A percentile compares a stretch with the other conserved stretches of the same genome.
phyloP scores from a whole-genome alignment of 2,888 invertebrate species.

The Spodoptera littoralis region DNA sequence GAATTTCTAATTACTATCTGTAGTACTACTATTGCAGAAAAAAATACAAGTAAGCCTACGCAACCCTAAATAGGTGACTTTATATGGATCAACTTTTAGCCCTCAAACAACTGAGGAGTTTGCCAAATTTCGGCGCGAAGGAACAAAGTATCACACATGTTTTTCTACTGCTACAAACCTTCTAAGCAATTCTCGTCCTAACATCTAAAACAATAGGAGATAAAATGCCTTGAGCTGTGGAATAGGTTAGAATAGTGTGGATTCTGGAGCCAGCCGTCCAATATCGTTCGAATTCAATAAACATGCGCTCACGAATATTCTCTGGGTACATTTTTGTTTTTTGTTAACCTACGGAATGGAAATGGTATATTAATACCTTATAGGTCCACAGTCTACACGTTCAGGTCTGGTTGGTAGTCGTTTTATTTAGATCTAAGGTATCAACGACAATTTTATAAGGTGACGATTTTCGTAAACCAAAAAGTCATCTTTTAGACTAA shows the following conservation, averaged over 20 bases:
- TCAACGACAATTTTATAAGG: conserved; percentile 5
- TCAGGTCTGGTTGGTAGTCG: conserved; percentile 1
- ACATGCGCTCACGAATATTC: conserved; percentile 55
- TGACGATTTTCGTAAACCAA: conserved; percentile 4
- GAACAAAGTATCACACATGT: conserved; percentile 45
- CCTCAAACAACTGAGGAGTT: conserved; percentile 55
- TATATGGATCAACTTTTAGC: conserved; percentile 56
- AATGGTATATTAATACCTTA: conserved; percentile 54
- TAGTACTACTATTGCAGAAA: too few relatives aligned
- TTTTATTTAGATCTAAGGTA: conserved; percentile 9
- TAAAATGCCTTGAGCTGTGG: conserved; percentile 4
- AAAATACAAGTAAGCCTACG: too few relatives aligned
- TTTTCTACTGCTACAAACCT: conserved; percentile 11
- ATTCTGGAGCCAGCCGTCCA: conserved; percentile 39
- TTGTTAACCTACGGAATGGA: conserved; percentile 33
- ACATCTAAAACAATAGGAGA: fast-evolving
- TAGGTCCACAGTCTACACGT: conserved; percentile 4
- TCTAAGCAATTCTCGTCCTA: conserved; percentile 19
- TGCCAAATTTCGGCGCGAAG: conserved; percentile 55
- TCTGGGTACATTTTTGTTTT: conserved; percentile 40
- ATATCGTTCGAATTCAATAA: conserved; percentile 64
- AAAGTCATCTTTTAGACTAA: not conserved
- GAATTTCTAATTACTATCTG: too few relatives aligned
- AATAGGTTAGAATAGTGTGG: conserved; percentile 26
- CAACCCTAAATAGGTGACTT: conserved; percentile 43